Base-by-base conservation (phyloP, 2,797 vertebrate species). In the Mormyrus proboscirostris region DNA sequence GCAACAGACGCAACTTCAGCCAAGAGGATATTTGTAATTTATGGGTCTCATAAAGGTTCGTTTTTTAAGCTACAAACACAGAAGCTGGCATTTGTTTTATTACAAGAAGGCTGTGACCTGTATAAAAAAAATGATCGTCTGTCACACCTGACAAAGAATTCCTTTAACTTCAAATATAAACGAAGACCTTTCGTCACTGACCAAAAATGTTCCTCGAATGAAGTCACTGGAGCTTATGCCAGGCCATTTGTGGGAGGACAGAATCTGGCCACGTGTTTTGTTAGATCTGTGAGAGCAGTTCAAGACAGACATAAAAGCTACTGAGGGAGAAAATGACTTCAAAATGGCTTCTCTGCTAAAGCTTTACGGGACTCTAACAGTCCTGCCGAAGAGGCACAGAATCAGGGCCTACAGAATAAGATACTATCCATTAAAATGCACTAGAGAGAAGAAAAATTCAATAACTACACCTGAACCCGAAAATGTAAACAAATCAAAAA, bases 211-310 rank as follows among this genome's bases (percentile, higher is more conserved):
- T 84, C 76, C 73, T 38, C n/a, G 8, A 62, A 84, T 83, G 51
- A 89, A 41, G 49, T 82, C 49, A 55, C 73, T 57, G 73, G 62
- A 88, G 73, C 62, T 41, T 12, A 82, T 0, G 22, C 73, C 76
- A 83, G 49, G 62, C 76, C 25, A 19, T 57, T 47, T 47, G 85
- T 59, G 53, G 88, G 51, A 62, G 88, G 29, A 83, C 3, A 25
- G 73, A 82, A 53, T 41, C 38, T 41, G 53, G 76, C 76, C 51
- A 47, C 16, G 41, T 47, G 73, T 25, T 82, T 38, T 59, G 53
- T 87, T 57, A 87, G 85, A 87, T 87, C 22, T 87, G 85, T 33
- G 85, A 59, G 85, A 87, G 85, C 29, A 29, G 53, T 87, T 87
- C 53, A 25, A 57, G 85, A n/a, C 85, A 55, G 41, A 57, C 25